These are phyloP conservation scores for Cynaeus angustus DNA, from an alignment of 2,888 invertebrate species.

Conservation along the genomic window DNA sequence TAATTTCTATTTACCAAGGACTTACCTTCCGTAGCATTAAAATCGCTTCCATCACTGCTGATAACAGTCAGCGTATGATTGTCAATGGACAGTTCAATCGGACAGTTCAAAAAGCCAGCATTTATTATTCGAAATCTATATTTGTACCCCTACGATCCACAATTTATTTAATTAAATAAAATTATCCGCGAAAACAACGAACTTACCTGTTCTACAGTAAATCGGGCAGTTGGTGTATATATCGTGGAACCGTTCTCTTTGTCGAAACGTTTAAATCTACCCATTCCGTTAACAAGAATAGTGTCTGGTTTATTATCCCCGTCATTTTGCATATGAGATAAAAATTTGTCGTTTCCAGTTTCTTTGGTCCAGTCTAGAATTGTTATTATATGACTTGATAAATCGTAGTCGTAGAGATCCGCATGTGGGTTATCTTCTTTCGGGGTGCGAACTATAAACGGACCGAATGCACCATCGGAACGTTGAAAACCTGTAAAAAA, in stretches of 20 bases:
- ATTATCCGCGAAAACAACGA: no score
- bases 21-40: conserved; percentile 83
- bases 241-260: conserved; percentile 65
- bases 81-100: conserved; percentile 87
- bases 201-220: conserved; percentile 78
- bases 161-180: no score
- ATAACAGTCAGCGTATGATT: conserved; percentile 87
- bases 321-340: conserved; percentile 87
- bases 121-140: conserved; percentile 90
- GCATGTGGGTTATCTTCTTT: conserved; percentile 78
- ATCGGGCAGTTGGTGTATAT: conserved; percentile 77
- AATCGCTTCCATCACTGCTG: conserved; percentile 85
- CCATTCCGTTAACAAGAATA: conserved; percentile 88
- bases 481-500: conserved; percentile 83
- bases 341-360: conserved; percentile 82
- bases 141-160: conserved; percentile 81
- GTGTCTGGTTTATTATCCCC: conserved; percentile 89
- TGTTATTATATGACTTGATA: conserved; percentile 83
- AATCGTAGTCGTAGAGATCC: conserved; percentile 85
- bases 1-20: no score
- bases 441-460: conserved; percentile 83
- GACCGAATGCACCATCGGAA: conserved; percentile 88
- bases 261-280: conserved; percentile 74
- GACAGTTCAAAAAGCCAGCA: conserved; percentile 91
- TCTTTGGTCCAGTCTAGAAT: conserved; percentile 90